Evolutionary conservation across 2,888 invertebrate species (phyloP).

Genomic region (Tachina lurida): DNA sequence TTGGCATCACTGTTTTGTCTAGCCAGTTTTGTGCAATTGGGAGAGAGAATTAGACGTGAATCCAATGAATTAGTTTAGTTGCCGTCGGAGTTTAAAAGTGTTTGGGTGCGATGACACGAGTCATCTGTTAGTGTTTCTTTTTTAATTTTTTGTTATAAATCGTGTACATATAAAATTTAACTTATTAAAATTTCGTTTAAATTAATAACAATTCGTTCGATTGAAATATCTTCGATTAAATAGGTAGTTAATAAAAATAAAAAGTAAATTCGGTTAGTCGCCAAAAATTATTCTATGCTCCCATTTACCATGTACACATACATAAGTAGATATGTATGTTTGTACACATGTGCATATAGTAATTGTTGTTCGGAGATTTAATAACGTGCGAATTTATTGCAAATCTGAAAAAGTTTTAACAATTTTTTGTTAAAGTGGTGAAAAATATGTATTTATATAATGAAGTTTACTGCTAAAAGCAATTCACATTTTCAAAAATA

Average conservation of each 20-base stretch:
- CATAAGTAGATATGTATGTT: neutral
- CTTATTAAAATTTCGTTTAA: constrained; percentile 1
- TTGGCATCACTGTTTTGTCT: no score
- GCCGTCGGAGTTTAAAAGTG: constrained; percentile 73
- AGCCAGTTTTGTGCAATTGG: constrained; percentile 28
- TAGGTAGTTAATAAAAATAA: neutral
- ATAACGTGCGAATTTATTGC: constrained; percentile 14
- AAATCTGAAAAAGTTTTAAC: neutral
- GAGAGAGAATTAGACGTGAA: constrained; percentile 52
- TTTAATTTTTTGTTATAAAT: constrained; percentile 22
- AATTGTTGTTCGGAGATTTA: neutral
- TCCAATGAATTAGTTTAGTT: constrained; percentile 67
- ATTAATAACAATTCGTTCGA: neutral
- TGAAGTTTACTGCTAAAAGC: constrained; percentile 23
- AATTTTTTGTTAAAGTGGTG: neutral
- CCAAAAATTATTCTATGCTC: neutral
- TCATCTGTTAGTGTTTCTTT: constrained; percentile 33
- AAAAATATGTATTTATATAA: neutral
- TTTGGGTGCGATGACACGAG: constrained; percentile 57
- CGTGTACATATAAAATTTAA: constrained; percentile 35
- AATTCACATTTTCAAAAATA: constrained; percentile 44
- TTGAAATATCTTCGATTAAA: neutral
- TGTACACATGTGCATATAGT: neutral
- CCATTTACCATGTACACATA: neutral
- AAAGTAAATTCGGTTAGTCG: neutral